Conservation (phyloP, 2,797 vertebrate genomes). For the Takifugu rubripes region DNA sequence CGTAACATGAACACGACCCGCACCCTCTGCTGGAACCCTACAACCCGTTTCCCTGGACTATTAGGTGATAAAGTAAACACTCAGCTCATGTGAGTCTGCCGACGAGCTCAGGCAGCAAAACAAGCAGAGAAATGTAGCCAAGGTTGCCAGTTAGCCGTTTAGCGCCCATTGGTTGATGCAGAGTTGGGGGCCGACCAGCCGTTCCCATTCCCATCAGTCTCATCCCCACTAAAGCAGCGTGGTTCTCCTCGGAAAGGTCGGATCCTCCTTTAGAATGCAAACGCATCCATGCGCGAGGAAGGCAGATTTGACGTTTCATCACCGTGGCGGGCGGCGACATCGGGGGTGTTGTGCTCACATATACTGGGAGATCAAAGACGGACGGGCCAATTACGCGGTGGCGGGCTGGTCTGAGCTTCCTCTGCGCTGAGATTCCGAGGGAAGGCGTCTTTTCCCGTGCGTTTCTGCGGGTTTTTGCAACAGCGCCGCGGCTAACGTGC, state of each 20-base stretch:
- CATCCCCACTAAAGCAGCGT: constrained; percentile 44
- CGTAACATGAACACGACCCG: not conserved
- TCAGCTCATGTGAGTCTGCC: not conserved
- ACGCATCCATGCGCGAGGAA: constrained; percentile 42
- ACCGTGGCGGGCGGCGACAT: constrained; percentile 23
- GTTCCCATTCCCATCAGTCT: constrained; percentile 40
- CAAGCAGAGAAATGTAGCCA: constrained; percentile 67
- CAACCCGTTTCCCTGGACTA: not conserved
- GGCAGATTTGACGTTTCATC: constrained; percentile 49
- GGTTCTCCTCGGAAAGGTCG: constrained; percentile 50
- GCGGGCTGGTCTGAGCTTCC: constrained; percentile 37
- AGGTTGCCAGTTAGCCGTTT: constrained; percentile 69
- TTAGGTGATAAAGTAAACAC: constrained; percentile 7
- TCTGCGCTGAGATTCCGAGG: constrained; percentile 17
- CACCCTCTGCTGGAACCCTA: constrained; percentile 61
- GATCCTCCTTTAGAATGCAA: constrained; percentile 61
- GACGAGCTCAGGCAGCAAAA: constrained; percentile 36
- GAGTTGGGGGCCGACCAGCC: constrained; percentile 55
- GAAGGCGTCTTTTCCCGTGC: constrained; percentile 12
- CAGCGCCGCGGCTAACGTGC: constrained; percentile 24
- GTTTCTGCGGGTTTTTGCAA: not conserved
- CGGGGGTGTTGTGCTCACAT: constrained; percentile 43
- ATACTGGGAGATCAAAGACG: constrained; percentile 46
- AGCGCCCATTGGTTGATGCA: constrained; percentile 66
- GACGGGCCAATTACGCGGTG: constrained; percentile 15